Percentiles rank a stretch among this genome's conserved stretches.
These are phyloP conservation scores for Damaliscus lunatus DNA, from an alignment of 2,113 vertebrate genomes.

Conservation along the genomic window DNA sequence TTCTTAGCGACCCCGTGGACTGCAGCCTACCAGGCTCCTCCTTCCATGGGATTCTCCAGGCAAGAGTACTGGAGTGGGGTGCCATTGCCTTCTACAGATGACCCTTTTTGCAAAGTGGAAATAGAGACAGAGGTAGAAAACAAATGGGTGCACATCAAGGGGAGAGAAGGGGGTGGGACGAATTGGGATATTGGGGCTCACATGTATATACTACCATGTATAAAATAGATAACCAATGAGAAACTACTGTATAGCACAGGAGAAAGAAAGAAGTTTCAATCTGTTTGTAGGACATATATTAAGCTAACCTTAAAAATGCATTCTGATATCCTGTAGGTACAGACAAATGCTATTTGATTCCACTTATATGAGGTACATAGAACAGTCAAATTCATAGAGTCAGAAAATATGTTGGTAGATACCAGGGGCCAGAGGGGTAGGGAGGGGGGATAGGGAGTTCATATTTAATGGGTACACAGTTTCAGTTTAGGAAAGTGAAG, in stretches of 20 bases:
- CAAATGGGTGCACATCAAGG: not conserved
- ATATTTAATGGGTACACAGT: not conserved
- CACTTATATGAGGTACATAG: not conserved
- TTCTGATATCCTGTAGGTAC: not conserved
- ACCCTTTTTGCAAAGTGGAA: not conserved
- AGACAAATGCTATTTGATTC: not conserved
- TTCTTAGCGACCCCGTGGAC: no score
- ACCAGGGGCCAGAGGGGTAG: not conserved
- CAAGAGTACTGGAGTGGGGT: no score
- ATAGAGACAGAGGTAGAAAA: not conserved
- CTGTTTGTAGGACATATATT: not conserved
- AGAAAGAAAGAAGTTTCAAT: not conserved
- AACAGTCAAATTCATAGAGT: not conserved
- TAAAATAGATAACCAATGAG: not conserved
- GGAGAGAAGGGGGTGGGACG: not conserved
- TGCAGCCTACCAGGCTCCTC: no score
- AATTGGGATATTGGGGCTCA: not conserved
- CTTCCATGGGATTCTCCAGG: no score
- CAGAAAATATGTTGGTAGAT: not conserved
- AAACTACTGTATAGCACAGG: not conserved
- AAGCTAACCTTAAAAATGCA: not conserved
- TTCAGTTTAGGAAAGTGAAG: not conserved
- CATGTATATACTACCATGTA: not conserved
- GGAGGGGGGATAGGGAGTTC: not conserved
- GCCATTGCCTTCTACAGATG: not conserved